These are phyloP conservation scores for Salticus scenicus DNA, from an alignment of 2,888 invertebrate species.

Conservation along the genomic window DNA sequence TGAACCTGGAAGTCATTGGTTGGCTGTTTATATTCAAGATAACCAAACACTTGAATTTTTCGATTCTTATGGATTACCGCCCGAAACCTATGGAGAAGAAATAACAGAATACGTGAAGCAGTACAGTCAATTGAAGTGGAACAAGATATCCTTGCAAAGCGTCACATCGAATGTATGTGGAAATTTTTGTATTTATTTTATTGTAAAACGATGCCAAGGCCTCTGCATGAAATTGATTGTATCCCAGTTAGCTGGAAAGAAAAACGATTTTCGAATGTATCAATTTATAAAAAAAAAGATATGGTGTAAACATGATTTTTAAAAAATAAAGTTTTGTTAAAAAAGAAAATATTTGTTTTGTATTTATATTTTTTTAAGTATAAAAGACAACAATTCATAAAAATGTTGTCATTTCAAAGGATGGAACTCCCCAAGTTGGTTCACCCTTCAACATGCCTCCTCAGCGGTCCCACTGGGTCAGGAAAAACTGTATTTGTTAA, in stretches of 20 bases:
- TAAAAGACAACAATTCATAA: neutral
- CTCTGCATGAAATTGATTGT: slow-evolving; percentile 15
- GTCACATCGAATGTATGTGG: slow-evolving; percentile 42
- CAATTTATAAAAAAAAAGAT: slow-evolving; percentile 23
- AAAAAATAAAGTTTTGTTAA: slow-evolving; percentile 2
- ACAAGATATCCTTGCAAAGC: slow-evolving; percentile 19
- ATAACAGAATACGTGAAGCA: slow-evolving; percentile 1
- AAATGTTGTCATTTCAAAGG: neutral
- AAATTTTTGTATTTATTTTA: slow-evolving; percentile 44
- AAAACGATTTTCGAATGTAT: slow-evolving; percentile 33
- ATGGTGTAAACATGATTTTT: slow-evolving; percentile 29
- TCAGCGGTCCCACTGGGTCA: neutral
- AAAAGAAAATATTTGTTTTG: too few species aligned
- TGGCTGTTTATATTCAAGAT: slow-evolving; percentile 30
- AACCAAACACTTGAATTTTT: slow-evolving; percentile 33
- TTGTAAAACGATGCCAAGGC: slow-evolving; percentile 36
- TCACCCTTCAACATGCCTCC: neutral
- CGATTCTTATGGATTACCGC: slow-evolving; percentile 52
- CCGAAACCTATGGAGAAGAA: slow-evolving; percentile 16
- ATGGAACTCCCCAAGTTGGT: slow-evolving; percentile 12
- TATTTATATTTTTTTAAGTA: neutral
- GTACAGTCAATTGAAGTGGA: neutral
- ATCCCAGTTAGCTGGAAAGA: neutral
- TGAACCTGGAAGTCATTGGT: slow-evolving; percentile 50
- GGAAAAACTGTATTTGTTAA: slow-evolving; percentile 14